phyloP scores from a whole-genome alignment of 2,113 vertebrate genomes.

The Ancistrus triradiatus region DNA sequence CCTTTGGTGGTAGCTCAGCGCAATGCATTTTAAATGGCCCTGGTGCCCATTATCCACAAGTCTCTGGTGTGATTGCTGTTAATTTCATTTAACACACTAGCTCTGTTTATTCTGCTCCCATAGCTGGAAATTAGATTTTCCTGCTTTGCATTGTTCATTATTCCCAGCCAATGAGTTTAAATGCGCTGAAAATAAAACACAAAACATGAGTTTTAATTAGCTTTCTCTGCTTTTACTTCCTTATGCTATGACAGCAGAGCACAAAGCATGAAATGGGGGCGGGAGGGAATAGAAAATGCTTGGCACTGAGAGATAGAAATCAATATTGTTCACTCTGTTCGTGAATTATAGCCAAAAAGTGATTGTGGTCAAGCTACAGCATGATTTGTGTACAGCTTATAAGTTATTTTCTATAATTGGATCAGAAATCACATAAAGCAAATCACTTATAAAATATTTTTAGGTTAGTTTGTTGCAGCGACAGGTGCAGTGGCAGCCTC shows the following conservation, averaged over 20 bases:
- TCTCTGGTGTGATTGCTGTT: slow-evolving; percentile 57
- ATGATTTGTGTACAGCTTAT: background rate
- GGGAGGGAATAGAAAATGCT: background rate
- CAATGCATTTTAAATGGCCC: slow-evolving; percentile 49
- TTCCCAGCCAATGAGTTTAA: slow-evolving; percentile 65
- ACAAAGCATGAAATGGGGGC: background rate
- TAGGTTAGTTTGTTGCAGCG: no score
- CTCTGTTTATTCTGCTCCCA: slow-evolving; percentile 78
- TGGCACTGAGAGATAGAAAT: background rate
- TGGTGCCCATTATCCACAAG: slow-evolving; percentile 49
- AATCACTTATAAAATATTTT: no score
- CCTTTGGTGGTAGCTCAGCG: slow-evolving; percentile 35
- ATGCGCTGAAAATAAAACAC: slow-evolving; percentile 61
- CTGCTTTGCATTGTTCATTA: slow-evolving; percentile 67
- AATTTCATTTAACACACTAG: slow-evolving; percentile 65
- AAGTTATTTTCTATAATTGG: background rate
- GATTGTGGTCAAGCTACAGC: background rate
- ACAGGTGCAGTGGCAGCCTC: no score
- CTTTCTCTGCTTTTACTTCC: slow-evolving; percentile 58
- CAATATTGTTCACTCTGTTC: slow-evolving; percentile 1
- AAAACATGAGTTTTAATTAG: slow-evolving; percentile 75
- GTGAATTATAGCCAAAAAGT: background rate
- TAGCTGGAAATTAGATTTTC: slow-evolving; percentile 81
- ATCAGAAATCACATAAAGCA: background rate
- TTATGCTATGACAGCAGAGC: slow-evolving; percentile 17